phyloP scores from a whole-genome alignment of 1,140 invertebrate species.

The Drosophila yakuba region DNA sequence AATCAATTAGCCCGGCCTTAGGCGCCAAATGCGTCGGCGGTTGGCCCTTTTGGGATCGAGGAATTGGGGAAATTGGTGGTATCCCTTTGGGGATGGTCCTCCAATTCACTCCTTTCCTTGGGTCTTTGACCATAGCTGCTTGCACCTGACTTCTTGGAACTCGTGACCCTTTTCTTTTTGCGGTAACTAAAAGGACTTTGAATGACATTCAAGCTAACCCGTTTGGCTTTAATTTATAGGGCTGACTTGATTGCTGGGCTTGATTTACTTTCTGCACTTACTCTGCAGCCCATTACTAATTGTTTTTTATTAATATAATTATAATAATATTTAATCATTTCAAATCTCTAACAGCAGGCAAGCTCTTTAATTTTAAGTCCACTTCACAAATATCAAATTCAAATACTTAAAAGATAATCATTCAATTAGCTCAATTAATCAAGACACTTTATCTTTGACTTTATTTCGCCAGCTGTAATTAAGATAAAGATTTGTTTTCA shows the following conservation, averaged over 20 bases:
- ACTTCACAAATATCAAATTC: not conserved
- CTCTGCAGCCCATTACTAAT: not conserved
- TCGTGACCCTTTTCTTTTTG: constrained; percentile 7
- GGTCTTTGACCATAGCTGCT: constrained; percentile 49
- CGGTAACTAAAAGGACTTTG: not conserved
- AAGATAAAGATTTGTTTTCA: not conserved
- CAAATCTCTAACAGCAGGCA: too few relatives aligned
- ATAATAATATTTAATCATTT: too few relatives aligned
- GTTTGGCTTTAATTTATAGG: constrained; percentile 32
- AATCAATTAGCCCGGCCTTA: constrained; percentile 64
- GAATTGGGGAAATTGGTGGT: not conserved
- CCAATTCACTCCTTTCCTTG: not conserved
- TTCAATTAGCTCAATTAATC: too few relatives aligned
- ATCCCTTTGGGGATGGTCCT: not conserved
- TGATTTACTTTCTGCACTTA: constrained; percentile 9
- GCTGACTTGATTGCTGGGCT: constrained; percentile 6
- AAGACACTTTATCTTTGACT: too few relatives aligned
- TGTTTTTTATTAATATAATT: not conserved
- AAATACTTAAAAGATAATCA: not conserved
- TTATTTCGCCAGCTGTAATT: too few relatives aligned
- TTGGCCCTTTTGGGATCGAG: not conserved
- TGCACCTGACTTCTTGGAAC: constrained; percentile 23
- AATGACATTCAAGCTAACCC: not conserved
- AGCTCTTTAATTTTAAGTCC: not conserved
- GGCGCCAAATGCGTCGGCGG: constrained; percentile 26